Evolutionary conservation across 2,797 vertebrate genomes (phyloP).

Genomic region (Acipenser transmontanus): DNA sequence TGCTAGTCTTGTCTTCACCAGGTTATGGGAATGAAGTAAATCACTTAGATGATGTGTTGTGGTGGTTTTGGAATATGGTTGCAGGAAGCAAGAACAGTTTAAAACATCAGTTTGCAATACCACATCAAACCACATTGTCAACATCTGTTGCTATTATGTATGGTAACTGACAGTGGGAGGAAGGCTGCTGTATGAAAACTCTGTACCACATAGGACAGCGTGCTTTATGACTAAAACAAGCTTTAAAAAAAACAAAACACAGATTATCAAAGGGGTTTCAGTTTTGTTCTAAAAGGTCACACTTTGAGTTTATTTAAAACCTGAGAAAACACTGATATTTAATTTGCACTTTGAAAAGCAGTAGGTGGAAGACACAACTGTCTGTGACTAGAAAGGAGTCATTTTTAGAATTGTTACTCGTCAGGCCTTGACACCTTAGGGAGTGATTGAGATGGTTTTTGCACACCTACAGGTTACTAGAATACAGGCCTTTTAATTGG

Average conservation of each 20-base stretch:
- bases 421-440: not conserved
- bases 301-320: conserved; percentile 10
- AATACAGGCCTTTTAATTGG: conserved; percentile 31
- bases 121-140: no score
- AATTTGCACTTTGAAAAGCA: not conserved
- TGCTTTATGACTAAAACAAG: no score
- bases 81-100: no score
- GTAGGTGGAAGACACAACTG: not conserved
- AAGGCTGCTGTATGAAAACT: no score
- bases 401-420: not conserved
- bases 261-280: conserved; percentile 3
- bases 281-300: conserved; percentile 9
- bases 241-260: not conserved
- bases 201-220: no score
- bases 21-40: no score
- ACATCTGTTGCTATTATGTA: no score
- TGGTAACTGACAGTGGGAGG: no score
- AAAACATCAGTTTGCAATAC: no score
- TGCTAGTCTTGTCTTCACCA: no score
- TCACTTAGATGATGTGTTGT: no score
- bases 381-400: not conserved
- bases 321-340: conserved; percentile 1
- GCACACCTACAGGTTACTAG: conserved; percentile 35
- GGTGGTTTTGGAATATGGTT: no score
- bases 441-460: not conserved